These are phyloP conservation scores for Actinemys pallida DNA, from an alignment of 2,113 vertebrate genomes.

Conservation along the genomic window DNA sequence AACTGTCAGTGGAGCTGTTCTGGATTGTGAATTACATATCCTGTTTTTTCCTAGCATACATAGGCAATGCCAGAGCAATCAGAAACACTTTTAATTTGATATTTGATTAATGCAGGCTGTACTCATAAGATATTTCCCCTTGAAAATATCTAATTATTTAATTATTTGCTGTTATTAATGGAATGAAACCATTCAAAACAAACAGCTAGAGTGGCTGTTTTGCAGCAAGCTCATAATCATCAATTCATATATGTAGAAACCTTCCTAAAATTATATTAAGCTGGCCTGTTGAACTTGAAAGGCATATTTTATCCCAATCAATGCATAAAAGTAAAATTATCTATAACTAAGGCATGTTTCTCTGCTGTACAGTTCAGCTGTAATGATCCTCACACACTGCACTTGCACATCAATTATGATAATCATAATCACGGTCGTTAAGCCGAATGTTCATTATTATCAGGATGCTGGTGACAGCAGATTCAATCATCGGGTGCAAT, in stretches of 20 bases:
- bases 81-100: constrained; percentile 50
- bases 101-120: constrained; percentile 66
- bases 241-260: constrained; percentile 54
- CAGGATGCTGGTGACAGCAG: constrained; percentile 87
- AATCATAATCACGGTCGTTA: constrained; percentile 91
- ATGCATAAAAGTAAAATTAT: constrained; percentile 80
- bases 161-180: constrained; percentile 79
- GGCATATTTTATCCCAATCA: constrained; percentile 83
- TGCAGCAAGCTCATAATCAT: constrained; percentile 55
- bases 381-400: constrained; percentile 85
- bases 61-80: neutral
- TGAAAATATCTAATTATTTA: constrained; percentile 72
- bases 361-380: constrained; percentile 81
- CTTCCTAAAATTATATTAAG: constrained; percentile 72
- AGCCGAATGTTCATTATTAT: constrained; percentile 90
- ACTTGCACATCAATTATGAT: constrained; percentile 90
- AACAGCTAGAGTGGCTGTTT: constrained; percentile 67
- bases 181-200: constrained; percentile 76
- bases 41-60: neutral
- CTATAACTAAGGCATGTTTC: constrained; percentile 79
- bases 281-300: constrained; percentile 74
- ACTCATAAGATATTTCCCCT: constrained; percentile 68
- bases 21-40: neutral
- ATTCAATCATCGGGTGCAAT: constrained; percentile 85
- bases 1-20: neutral